phyloP scores from a whole-genome alignment of 2,797 vertebrate species.

The Peromyscus aztecus region DNA sequence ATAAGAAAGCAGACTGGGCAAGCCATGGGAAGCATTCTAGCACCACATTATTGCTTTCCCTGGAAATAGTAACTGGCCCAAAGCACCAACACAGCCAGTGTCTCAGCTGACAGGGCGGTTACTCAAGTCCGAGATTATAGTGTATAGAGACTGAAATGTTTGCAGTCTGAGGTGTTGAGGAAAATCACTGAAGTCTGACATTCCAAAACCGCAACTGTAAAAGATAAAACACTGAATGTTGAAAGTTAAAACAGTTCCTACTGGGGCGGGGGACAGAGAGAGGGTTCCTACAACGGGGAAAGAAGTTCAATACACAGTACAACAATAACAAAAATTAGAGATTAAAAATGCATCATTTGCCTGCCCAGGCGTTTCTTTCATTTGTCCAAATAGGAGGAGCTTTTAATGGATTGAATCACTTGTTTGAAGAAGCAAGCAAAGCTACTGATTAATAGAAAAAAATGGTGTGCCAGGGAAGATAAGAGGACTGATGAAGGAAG shows the following conservation, averaged over 20 bases:
- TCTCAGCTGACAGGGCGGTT: not conserved
- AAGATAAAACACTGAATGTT: not conserved
- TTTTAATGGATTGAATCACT: not conserved
- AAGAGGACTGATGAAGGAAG: not conserved
- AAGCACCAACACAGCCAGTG: not conserved
- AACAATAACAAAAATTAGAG: not conserved
- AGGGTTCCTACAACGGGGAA: not conserved
- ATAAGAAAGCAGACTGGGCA: not conserved
- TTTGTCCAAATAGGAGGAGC: not conserved
- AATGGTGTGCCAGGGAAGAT: fast-evolving
- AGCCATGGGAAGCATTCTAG: not conserved
- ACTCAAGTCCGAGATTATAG: not conserved
- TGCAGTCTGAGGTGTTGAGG: not conserved
- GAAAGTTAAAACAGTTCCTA: not conserved
- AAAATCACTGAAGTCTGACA: not conserved
- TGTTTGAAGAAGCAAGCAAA: not conserved
- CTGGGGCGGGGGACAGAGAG: too few species aligned
- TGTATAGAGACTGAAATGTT: not conserved
- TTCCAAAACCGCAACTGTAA: not conserved
- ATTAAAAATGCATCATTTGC: not conserved
- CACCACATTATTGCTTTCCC: not conserved
- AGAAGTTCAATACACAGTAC: not conserved
- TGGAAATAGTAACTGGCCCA: not conserved
- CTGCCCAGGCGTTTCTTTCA: not conserved
- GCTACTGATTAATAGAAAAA: not conserved